Evolutionary conservation across 2,113 vertebrate genomes (phyloP).

Genomic region (Otus sunia): DNA sequence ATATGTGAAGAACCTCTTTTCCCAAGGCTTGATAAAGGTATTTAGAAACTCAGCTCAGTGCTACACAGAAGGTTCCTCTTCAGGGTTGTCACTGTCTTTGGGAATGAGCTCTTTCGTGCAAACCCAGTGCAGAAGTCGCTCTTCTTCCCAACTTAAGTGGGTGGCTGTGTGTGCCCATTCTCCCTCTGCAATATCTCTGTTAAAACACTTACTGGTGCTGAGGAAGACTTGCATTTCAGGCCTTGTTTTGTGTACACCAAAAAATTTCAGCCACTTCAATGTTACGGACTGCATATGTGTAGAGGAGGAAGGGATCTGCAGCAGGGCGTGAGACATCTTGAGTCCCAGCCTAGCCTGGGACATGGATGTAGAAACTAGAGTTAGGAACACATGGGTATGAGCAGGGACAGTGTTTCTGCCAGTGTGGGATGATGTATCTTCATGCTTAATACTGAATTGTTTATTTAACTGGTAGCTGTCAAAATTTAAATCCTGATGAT

Average conservation of each 20-base stretch:
- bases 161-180: neutral
- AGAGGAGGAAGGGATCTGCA: neutral
- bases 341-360: neutral
- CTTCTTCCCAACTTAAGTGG: rapidly evolving
- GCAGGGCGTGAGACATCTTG: no score
- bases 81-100: rapidly evolving
- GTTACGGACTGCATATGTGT: rapidly evolving
- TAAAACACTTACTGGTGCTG: neutral
- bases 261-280: no score
- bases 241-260: neutral
- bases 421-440: neutral
- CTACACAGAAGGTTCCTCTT: neutral
- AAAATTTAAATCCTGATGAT: neutral
- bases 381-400: neutral
- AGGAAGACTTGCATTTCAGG: neutral
- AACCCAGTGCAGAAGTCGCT: neutral
- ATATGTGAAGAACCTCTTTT: neutral
- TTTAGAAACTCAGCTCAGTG: neutral
- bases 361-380: neutral
- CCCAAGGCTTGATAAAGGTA: neutral
- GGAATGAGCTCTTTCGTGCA: neutral
- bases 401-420: neutral
- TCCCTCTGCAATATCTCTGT: neutral
- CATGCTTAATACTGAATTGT: neutral
- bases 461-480: neutral